Evolutionary conservation across 2,113 vertebrate species (phyloP), one percentile per base, ranked within the genome.

Genomic region (Corythornis vintsioides): DNA sequence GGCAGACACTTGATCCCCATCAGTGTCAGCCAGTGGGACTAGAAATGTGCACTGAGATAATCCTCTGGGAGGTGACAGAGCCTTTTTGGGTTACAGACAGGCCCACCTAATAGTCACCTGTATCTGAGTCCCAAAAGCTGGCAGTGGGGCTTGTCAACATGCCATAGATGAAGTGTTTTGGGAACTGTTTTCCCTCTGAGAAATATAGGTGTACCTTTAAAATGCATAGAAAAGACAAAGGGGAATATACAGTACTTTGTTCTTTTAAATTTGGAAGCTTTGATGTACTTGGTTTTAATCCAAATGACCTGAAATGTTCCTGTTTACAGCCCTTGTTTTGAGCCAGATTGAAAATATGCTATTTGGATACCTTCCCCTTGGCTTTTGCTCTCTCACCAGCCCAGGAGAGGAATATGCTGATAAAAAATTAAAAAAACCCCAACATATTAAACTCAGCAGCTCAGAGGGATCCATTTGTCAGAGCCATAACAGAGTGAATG

Each of bases 21-120:
- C 0, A 2, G 67, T 1, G 3, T 53, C 90, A 64, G 80, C 28
- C 10, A 33, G 53, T 1, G 3, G 48, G 50, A n/a, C 70, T 57
- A 5, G 52, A 65, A 35, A 38, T 19, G 21, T 3, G 42, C 2
- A 1, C 67, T 4, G 14, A 35, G 70, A 76, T 83, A 79, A 93
- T 89, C 77, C 67, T 33, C 9, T 0, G 4, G 43, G 60, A 61
- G 77, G 35, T 9, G 83, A 19, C 0, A 2, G 35, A 88, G 70
- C n/a, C 33, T 56, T 38, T 29, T 13, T 18, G 84, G 76, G 61
- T 9, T 7, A 11, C 43, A 55, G 61, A 75, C 43, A 67, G 52
- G 22, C 2, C 42, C 43, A 61, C 4, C n/a, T 13, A 1, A 5
- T 2, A 3, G 79, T 6, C 2, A 18, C 31, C 31, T 16, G 0